Percentiles rank a stretch among this genome's conserved stretches.
Conservation (phyloP, 35 echinoderm and acorn worm genomes). For the Apostichopus californicus region DNA sequence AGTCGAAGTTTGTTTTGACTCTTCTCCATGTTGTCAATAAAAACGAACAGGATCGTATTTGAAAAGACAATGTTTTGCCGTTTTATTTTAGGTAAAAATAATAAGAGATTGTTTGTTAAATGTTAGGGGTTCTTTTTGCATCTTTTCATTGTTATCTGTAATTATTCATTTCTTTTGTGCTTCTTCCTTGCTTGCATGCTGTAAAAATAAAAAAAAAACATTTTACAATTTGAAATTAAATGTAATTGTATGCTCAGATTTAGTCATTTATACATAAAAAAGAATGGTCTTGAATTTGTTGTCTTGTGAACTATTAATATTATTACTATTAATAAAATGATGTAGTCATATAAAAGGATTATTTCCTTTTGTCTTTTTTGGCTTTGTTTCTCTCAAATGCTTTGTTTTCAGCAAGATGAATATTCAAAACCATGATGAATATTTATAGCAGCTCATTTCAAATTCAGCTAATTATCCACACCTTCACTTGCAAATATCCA, state of each 20-base stretch:
- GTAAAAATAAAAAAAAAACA: background rate
- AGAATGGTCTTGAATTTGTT: conserved; percentile 31
- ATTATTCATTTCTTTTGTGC: background rate
- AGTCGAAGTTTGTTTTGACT: no score
- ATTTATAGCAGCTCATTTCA: no score
- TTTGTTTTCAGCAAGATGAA: background rate
- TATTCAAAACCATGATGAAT: background rate
- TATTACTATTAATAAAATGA: background rate
- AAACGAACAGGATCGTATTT: no score
- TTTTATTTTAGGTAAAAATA: no score
- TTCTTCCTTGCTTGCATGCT: conserved; percentile 8
- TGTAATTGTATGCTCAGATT: conserved; percentile 34
- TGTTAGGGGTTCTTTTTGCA: background rate
- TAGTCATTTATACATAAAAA: conserved; percentile 23
- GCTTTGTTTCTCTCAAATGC: background rate
- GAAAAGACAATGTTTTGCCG: no score
- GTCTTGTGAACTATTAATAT: conserved; percentile 33
- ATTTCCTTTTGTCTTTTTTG: background rate
- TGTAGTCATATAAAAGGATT: background rate
- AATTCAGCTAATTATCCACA: no score
- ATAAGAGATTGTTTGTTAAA: no score
- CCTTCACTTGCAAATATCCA: no score
- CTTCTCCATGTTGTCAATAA: no score
- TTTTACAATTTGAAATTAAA: conserved; percentile 34
- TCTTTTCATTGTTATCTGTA: background rate